These are phyloP conservation scores for Asbolus verrucosus DNA, from an alignment of 1,140 invertebrate species.

Conservation along the genomic window DNA sequence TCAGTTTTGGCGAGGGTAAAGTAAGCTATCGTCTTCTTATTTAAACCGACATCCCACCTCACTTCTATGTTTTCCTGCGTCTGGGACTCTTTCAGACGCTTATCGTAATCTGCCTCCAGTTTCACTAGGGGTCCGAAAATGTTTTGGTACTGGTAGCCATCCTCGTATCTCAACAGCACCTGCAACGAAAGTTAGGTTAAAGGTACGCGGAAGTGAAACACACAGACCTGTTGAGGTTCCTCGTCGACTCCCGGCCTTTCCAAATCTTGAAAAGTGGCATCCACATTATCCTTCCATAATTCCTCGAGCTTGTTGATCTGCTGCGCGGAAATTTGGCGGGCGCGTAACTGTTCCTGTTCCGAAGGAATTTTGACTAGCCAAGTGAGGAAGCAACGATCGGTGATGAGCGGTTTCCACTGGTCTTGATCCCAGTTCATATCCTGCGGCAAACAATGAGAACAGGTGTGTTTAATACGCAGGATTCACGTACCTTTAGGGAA, in stretches of 20 bases:
- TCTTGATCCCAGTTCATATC: conserved; percentile 99
- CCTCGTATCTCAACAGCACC: conserved; percentile 83
- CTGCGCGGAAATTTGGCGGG: conserved; percentile 94
- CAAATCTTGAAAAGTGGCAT: conserved; percentile 97
- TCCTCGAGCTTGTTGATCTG: conserved; percentile 99
- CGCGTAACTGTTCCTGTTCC: conserved; percentile 94
- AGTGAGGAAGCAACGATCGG: conserved; percentile 93
- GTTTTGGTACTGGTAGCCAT: conserved; percentile 99
- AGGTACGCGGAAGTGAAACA: background rate
- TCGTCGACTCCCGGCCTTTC: conserved; percentile 98
- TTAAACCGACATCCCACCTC: conserved; percentile 97
- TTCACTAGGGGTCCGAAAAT: conserved; percentile 98
- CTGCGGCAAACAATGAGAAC: conserved; percentile 72
- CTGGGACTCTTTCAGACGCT: conserved; percentile 97
- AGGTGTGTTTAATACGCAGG: background rate
- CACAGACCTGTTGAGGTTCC: conserved; percentile 91
- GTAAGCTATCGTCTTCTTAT: conserved; percentile 98
- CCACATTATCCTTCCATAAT: conserved; percentile 98
- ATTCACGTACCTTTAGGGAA: conserved; percentile 69
- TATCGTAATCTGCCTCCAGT: conserved; percentile 98
- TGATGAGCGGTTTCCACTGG: conserved; percentile 98
- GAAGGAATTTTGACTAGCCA: conserved; percentile 98
- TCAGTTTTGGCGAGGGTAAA: conserved; percentile 98
- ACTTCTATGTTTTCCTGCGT: conserved; percentile 99
- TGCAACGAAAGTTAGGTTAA: conserved; percentile 22